Base-by-base conservation (phyloP, 2,888 invertebrate genomes). In the Pyrochroa serraticornis region DNA sequence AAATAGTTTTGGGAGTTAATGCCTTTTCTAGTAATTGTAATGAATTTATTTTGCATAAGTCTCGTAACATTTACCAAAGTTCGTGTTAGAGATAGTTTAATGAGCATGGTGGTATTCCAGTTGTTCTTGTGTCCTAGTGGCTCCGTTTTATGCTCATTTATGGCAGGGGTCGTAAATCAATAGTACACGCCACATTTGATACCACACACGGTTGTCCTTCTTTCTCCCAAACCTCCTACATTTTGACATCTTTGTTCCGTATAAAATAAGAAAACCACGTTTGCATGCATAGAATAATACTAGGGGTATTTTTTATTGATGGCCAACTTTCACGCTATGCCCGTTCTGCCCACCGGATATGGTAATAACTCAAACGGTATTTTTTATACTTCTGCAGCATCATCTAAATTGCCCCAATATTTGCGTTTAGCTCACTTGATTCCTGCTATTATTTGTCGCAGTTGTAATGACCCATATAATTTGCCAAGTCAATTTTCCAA, bases 271-370 rank as follows among this genome's bases (percentile, higher is more conserved):
- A 53, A 62, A 61, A 61, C 47, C 32, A 41, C 58, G 46, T 60
- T 58, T 58, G 62, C 62, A 62, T 62, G 58, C 56, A 62, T 52
- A 52, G 55, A 62, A 59, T 58, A 56, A 58, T 59, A 52, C 47
- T 46, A 39, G 51, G 50, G 39, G 58, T 58, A 59, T 58, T 62
- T 64, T 62, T 64, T 64, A 62, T 64, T 64, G 64, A 64, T 64
- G 60, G 60, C 55, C 32, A 50, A 56, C 52, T 62, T 62, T 60
- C 64, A 64, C 64, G 64, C 62, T 62, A 62, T 53, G 52, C 55
- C 41, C 49, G 62, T 50, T 51, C 55, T 55, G 54, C 58, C 58
- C 60, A 59, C 59, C 51, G 58, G 60, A 62, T 46, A 60, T 60
- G 58, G 58, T 56, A 64, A 64, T 62, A 60, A 59, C 49, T 64